Evolutionary conservation across 2,888 invertebrate species (phyloP).

Genomic region (Cheilosia pagana): DNA sequence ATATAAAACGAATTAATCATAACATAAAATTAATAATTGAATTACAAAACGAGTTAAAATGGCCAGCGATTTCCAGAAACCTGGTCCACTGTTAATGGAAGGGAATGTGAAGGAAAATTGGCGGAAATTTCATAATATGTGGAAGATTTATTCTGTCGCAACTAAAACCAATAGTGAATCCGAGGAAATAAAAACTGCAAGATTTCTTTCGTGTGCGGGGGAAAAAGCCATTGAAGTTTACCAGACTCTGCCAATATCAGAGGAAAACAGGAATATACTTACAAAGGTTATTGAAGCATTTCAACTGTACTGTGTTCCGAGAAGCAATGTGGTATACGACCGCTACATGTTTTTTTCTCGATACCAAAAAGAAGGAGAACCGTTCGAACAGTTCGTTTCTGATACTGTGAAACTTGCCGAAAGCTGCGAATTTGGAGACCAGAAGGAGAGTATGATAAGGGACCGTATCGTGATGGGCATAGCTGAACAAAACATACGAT

Average conservation of each 20-base stretch:
- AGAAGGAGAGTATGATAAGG: conserved; percentile 31
- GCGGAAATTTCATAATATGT: conserved; percentile 31
- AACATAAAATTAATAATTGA: too few species aligned
- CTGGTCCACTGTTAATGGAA: conserved; percentile 15
- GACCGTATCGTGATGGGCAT: conserved; percentile 19
- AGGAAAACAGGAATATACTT: conserved; percentile 11
- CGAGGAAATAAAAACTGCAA: conserved; percentile 18
- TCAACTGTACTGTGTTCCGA: conserved; percentile 30
- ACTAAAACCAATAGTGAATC: conserved; percentile 26
- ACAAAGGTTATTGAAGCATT: conserved; percentile 16
- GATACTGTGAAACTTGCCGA: conserved; percentile 21
- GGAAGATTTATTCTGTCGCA: conserved; percentile 31
- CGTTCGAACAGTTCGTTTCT: conserved; percentile 22
- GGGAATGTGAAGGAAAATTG: conserved; percentile 37
- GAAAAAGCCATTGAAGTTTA: conserved; percentile 37
- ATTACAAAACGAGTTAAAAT: not conserved
- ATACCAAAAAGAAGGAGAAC: conserved; percentile 35
- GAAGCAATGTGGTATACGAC: conserved; percentile 41
- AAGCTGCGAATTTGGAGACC: conserved; percentile 22
- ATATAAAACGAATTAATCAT: too few species aligned
- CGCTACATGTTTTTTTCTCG: conserved; percentile 35
- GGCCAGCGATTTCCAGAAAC: conserved; percentile 16
- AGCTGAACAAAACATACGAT: too few species aligned
- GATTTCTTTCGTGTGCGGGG: conserved; percentile 26
- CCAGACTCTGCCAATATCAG: conserved; percentile 22